Conservation (phyloP, 2,888 invertebrate species). For the Bembecia ichneumoniformis region DNA sequence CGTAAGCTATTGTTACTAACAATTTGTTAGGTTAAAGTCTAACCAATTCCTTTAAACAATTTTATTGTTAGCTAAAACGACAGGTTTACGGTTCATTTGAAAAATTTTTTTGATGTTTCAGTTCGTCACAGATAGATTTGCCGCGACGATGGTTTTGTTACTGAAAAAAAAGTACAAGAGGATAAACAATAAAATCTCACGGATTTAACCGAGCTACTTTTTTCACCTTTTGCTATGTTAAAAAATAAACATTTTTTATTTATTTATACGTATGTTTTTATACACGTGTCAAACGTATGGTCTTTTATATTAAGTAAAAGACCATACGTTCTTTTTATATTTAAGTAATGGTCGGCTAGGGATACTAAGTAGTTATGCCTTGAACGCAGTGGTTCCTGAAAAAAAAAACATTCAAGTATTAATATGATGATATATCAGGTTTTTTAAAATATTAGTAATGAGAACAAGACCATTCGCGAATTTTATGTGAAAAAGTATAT, state of each 20-base stretch:
- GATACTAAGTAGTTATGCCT: too few relatives aligned
- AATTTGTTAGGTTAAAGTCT: conserved; percentile 16
- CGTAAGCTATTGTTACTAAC: conserved; percentile 30
- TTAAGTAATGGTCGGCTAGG: background rate
- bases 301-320: background rate
- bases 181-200: conserved; percentile 15
- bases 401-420: too few relatives aligned
- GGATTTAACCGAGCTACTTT: conserved; percentile 22
- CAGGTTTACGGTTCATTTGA: conserved; percentile 26
- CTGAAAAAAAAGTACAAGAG: conserved; percentile 18
- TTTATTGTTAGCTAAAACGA: conserved; percentile 28
- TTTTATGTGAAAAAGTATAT: too few relatives aligned
- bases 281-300: background rate
- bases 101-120: conserved; percentile 33
- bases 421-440: too few relatives aligned
- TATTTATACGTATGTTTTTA: background rate
- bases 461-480: too few relatives aligned
- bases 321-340: background rate
- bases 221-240: background rate
- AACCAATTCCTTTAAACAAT: conserved; percentile 22
- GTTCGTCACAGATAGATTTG: conserved; percentile 19
- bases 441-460: too few relatives aligned
- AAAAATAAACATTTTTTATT: conserved; percentile 13
- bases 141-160: conserved; percentile 8
- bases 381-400: too few relatives aligned